Conservation (phyloP, 2,888 invertebrate species). For the Alsophila aescularia region DNA sequence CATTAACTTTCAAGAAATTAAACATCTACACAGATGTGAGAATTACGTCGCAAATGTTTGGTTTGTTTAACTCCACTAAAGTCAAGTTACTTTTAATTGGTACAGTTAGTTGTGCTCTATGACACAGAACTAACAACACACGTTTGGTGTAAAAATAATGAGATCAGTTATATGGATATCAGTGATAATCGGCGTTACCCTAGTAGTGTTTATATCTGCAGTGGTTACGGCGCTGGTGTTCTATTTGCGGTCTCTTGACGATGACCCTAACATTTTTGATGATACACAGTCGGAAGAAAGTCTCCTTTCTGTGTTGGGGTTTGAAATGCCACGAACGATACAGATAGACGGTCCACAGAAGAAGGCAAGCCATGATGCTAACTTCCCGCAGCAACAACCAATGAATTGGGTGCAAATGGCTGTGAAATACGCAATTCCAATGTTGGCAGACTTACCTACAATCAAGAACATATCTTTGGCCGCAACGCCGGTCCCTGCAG, state of each 20-base stretch:
- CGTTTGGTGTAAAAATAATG: conserved; percentile 1
- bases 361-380: not conserved
- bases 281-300: not conserved
- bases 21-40: too few species aligned
- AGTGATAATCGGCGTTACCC: not conserved
- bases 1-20: too few species aligned
- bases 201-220: not conserved
- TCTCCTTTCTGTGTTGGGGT: not conserved
- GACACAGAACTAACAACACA: not conserved
- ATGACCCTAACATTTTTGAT: not conserved
- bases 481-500: not conserved
- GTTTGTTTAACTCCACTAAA: too few species aligned
- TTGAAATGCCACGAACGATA: not conserved
- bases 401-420: not conserved
- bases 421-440: not conserved
- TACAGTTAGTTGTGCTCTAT: conserved; percentile 3
- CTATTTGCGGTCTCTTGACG: not conserved
- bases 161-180: conserved; percentile 11
- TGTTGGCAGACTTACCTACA: not conserved
- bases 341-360: too few species aligned
- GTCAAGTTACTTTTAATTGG: not conserved
- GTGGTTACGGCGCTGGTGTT: not conserved
- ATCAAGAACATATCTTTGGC: not conserved
- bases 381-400: not conserved
- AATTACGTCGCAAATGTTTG: too few species aligned